Percentiles rank a stretch among this genome's conserved stretches.
phyloP scores from a whole-genome alignment of 53 echinoderm and acorn worm genomes.

The Paracentrotus lividus region DNA sequence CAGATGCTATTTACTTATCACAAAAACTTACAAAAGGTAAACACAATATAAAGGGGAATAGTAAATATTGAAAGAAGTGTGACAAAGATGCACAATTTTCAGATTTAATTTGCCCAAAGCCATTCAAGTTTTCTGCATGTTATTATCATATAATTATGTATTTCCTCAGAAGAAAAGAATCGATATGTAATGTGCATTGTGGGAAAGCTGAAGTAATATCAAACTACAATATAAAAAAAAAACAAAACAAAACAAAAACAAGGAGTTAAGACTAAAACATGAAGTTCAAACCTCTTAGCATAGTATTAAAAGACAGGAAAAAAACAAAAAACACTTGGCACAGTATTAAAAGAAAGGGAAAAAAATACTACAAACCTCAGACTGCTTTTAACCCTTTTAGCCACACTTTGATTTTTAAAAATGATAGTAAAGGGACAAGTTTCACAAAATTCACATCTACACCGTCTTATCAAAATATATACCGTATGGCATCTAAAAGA shows the following conservation, averaged over 20 bases:
- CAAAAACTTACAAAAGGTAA: not conserved
- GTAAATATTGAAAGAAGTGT: not conserved
- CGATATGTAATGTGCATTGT: not conserved
- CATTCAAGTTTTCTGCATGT: not conserved
- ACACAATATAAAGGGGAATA: not conserved
- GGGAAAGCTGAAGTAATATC: not conserved
- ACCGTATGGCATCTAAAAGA: not conserved
- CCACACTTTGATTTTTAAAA: not conserved
- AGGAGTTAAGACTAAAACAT: not conserved
- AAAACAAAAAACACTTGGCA: no score
- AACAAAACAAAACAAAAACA: not conserved
- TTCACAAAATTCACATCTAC: not conserved
- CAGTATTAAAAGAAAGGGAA: no score
- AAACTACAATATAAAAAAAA: not conserved
- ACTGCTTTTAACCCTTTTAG: not conserved
- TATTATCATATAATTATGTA: not conserved
- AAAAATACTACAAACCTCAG: no score
- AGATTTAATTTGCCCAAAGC: no score
- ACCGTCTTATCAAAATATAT: not conserved
- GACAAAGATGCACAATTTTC: not conserved
- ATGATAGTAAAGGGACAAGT: not conserved
- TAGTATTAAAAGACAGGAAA: no score
- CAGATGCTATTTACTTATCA: not conserved
- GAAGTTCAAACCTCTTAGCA: conserved; percentile 13
- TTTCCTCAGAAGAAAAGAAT: not conserved